Evolutionary conservation across 2,888 invertebrate species (phyloP).

Genomic region (Pelosia muscerda): DNA sequence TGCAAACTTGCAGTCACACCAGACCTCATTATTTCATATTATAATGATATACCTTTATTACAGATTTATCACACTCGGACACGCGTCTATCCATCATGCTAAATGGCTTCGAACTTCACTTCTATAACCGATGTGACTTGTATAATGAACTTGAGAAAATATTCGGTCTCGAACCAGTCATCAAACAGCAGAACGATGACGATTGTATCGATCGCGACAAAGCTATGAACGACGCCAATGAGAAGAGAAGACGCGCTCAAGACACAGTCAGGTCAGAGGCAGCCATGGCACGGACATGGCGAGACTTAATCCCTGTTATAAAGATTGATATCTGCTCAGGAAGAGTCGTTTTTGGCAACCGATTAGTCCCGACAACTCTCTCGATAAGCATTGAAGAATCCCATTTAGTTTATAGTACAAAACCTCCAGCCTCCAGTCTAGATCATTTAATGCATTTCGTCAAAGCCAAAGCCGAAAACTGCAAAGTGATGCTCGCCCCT

Average conservation of each 20-base stretch:
- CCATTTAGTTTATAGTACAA: slow-evolving; percentile 97
- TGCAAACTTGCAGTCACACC: too few relatives aligned
- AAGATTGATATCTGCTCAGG: slow-evolving; percentile 97
- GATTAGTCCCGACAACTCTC: slow-evolving; percentile 96
- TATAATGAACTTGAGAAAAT: slow-evolving; percentile 95
- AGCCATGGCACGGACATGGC: slow-evolving; percentile 95
- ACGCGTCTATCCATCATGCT: slow-evolving; percentile 96
- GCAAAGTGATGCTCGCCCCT: slow-evolving; percentile 97
- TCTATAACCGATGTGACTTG: slow-evolving; percentile 96
- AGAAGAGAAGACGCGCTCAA: slow-evolving; percentile 83
- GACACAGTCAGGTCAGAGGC: slow-evolving; percentile 90
- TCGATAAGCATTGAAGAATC: slow-evolving; percentile 97
- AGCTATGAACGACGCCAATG: slow-evolving; percentile 89
- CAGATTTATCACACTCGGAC: slow-evolving; percentile 98
- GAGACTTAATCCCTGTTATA: slow-evolving; percentile 98
- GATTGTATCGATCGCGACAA: slow-evolving; percentile 86
- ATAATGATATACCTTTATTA: slow-evolving; percentile 49
- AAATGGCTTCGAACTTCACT: slow-evolving; percentile 97
- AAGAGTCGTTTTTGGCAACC: slow-evolving; percentile 97
- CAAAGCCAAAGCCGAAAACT: slow-evolving; percentile 97
- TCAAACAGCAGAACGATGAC: slow-evolving; percentile 89
- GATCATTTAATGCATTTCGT: slow-evolving; percentile 98
- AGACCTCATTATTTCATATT: background rate
- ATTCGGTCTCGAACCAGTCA: slow-evolving; percentile 93
- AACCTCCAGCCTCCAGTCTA: slow-evolving; percentile 96